These are phyloP conservation scores for Agonopterix heracliana DNA, from an alignment of 2,888 invertebrate genomes.

Conservation along the genomic window DNA sequence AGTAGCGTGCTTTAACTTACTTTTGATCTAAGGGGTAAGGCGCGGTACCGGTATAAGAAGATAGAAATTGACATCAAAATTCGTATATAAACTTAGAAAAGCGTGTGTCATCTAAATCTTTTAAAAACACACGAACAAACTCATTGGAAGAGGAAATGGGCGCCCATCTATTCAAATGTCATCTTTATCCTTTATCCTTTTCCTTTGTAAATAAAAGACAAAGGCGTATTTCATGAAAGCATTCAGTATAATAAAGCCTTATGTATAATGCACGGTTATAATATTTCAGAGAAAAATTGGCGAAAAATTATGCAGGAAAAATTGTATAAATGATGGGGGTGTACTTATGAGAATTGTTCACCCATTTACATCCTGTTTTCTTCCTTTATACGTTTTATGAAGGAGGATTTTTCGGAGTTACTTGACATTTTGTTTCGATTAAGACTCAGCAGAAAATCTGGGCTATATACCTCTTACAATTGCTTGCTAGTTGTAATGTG, in stretches of 20 bases:
- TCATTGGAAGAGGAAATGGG: neutral
- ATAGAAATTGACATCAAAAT: too few species aligned
- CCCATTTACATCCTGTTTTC: neutral
- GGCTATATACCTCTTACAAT: too few species aligned
- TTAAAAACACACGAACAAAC: neutral
- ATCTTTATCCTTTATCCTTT: constrained; percentile 12
- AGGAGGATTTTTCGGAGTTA: neutral
- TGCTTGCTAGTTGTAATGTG: too few species aligned
- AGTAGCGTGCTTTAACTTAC: too few species aligned
- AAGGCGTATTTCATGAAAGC: constrained; percentile 2
- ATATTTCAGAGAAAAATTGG: constrained; percentile 4
- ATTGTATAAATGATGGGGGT: constrained; percentile 1
- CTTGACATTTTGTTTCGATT: too few species aligned
- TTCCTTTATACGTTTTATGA: neutral
- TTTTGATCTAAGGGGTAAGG: too few species aligned
- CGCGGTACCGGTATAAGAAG: too few species aligned
- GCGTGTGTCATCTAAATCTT: too few species aligned
- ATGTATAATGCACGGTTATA: neutral
- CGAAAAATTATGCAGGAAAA: constrained; percentile 4
- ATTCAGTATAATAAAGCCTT: constrained; percentile 2
- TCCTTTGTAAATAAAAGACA: constrained; percentile 13
- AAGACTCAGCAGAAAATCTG: too few species aligned
- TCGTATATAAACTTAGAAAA: too few species aligned
- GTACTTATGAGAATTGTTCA: constrained; percentile 1
- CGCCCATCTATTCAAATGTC: constrained; percentile 15